Percentiles rank a stretch among this genome's conserved stretches.
Conservation (phyloP, 2,888 invertebrate genomes). For the Pardosa pseudoannulata region DNA sequence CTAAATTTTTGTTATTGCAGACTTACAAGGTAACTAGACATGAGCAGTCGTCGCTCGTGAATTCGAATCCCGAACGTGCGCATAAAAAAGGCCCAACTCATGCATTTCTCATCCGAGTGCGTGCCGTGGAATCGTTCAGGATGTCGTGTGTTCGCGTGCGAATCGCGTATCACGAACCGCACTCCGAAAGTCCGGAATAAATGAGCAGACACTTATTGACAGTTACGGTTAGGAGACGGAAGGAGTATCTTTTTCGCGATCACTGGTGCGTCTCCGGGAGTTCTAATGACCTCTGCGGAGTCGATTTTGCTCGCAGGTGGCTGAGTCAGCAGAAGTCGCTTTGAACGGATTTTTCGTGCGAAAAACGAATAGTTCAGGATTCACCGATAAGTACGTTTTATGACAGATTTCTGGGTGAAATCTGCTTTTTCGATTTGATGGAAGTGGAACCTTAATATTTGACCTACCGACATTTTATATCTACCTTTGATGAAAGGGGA, state of each 20-base stretch:
- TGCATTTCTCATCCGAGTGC: not conserved
- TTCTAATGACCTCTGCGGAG: conserved; percentile 1
- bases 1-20: no score
- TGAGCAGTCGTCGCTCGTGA: no score
- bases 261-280: not conserved
- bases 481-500: no score
- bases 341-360: not conserved
- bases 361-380: not conserved
- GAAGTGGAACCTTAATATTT: no score
- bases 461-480: no score
- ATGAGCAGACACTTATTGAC: not conserved
- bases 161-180: not conserved
- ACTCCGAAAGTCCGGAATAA: not conserved
- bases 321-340: not conserved
- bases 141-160: not conserved
- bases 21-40: no score
- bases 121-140: not conserved
- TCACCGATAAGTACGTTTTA: not conserved
- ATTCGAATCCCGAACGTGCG: no score
- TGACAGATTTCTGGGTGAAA: no score
- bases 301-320: not conserved
- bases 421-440: no score
- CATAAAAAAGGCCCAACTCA: no score
- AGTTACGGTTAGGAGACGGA: conserved; percentile 14
- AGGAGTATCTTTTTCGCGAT: conserved; percentile 4